Evolutionary conservation across 2,888 invertebrate species (phyloP), one percentile per base, ranked within the genome.

Genomic region (Cantharis flavilabris): DNA sequence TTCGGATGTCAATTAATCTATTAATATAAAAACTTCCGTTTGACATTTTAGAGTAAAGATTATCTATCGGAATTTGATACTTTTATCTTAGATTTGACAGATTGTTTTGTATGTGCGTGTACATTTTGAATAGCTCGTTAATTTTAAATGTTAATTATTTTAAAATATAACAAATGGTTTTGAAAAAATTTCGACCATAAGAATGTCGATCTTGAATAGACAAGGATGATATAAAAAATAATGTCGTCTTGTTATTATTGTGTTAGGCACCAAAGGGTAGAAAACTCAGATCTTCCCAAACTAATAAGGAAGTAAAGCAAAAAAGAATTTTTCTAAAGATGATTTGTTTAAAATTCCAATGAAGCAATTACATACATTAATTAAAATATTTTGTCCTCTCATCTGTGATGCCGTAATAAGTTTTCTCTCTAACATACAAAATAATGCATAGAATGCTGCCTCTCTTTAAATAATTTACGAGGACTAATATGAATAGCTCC

Each of bases 1-100:
- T 82, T 83, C 81, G 82, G 82, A 83, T 82, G 83, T 83, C 83
- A 83, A 83, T 83, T 83, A 83, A 83, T 82, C 82, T 82, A 83
- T 82, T 80, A 81, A 78, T 49, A 30, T 26, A 69, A 75, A 72
- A 74, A 72, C 75, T 77, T 75, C 72, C 72, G 75, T 71, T 76
- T 72, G 49, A 76, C 69, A 72, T 76, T 76, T 76, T 18, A 72
- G 71, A 71, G 70, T 75, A 70, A 64, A 75, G 75, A 73, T 67
- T 71, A 75, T 72, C 73, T 73, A 64, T 62, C 62, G n/a, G 73
- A 64, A 73, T 30, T 73, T 70, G 76, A 76, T 76, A 72, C 72
- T 26, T 76, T 73, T 76, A 76, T 76, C 76, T 76, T 72, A 73
- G 71, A 62, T 26, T 74, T 77, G 77, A 73, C 77, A 77, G 77